A percentile compares a stretch with the other conserved stretches of the same genome.
These are phyloP conservation scores for Parazoanthus swiftii DNA, from an alignment of 92 coral and sea anemone genomes.

Conservation along the genomic window DNA sequence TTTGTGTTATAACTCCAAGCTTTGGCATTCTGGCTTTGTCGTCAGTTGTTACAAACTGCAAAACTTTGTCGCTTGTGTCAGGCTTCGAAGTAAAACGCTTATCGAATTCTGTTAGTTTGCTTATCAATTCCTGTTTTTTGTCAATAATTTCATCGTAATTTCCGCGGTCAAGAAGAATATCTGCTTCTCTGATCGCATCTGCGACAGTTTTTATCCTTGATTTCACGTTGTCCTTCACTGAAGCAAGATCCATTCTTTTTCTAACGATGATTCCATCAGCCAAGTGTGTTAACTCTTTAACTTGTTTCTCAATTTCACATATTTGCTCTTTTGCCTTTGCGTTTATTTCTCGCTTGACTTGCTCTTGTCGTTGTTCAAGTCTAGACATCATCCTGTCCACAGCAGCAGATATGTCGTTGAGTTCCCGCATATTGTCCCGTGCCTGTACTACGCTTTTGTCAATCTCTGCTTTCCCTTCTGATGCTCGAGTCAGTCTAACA, in stretches of 20 bases:
- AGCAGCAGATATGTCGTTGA: constrained; percentile 5
- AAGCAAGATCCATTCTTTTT: not conserved
- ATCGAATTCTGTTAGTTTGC: constrained; percentile 5
- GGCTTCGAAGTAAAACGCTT: not conserved
- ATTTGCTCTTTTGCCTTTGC: constrained; percentile 6
- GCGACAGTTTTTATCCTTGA: not conserved
- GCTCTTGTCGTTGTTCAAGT: constrained; percentile 20
- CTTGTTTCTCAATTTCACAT: constrained; percentile 14
- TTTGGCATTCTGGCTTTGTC: constrained; percentile 2
- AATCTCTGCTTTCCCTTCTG: constrained; percentile 26
- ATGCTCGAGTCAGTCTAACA: constrained; percentile 31
- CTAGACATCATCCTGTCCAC: constrained; percentile 23
- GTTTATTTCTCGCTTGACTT: constrained; percentile 22
- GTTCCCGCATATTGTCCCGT: constrained; percentile 19
- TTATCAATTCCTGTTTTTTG: constrained; percentile 2
- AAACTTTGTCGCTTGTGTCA: constrained; percentile 13
- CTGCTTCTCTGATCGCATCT: constrained; percentile 20
- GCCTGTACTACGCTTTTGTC: constrained; percentile 3
- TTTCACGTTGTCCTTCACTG: constrained; percentile 1
- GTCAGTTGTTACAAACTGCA: constrained; percentile 13
- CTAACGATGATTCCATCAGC: constrained; percentile 20
- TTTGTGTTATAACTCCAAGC: constrained; percentile 17
- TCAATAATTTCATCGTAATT: constrained; percentile 19
- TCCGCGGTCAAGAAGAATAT: constrained; percentile 3
- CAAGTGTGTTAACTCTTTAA: not conserved